Conservation (phyloP, 2,113 vertebrate genomes). For the Esox niger region DNA sequence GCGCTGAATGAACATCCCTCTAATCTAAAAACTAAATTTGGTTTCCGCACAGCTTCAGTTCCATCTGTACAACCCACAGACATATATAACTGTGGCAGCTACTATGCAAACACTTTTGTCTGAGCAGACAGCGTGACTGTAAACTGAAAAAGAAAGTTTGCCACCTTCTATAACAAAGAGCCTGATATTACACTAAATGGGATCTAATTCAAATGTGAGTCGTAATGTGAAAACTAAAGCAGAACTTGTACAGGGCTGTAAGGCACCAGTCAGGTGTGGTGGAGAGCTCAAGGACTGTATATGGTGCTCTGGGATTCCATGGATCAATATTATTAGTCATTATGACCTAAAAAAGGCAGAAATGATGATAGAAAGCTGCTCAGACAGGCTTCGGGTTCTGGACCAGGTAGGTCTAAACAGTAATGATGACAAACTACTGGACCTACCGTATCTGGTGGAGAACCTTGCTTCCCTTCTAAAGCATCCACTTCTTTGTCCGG, state of each 20-base stretch:
- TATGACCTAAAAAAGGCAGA: slow-evolving; percentile 3
- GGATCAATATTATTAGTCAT: too few species aligned
- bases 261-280: slow-evolving; percentile 20
- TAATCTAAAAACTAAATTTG: too few species aligned
- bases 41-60: too few species aligned
- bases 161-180: slow-evolving; percentile 25
- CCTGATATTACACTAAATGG: slow-evolving; percentile 38
- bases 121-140: neutral
- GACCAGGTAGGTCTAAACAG: slow-evolving; percentile 18
- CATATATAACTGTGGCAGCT: too few species aligned
- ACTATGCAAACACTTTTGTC: neutral
- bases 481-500: slow-evolving; percentile 65
- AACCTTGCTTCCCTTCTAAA: slow-evolving; percentile 57
- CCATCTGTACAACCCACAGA: too few species aligned
- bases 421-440: neutral
- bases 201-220: slow-evolving; percentile 11
- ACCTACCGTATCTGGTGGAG: slow-evolving; percentile 71
- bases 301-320: too few species aligned
- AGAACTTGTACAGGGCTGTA: slow-evolving; percentile 19
- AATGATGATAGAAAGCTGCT: slow-evolving; percentile 6
- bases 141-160: slow-evolving; percentile 26
- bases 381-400: neutral
- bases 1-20: too few species aligned
- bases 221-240: slow-evolving; percentile 29
- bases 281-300: neutral